Base-by-base conservation (phyloP, 2,888 invertebrate species). In the Cataglyphis albicans region DNA sequence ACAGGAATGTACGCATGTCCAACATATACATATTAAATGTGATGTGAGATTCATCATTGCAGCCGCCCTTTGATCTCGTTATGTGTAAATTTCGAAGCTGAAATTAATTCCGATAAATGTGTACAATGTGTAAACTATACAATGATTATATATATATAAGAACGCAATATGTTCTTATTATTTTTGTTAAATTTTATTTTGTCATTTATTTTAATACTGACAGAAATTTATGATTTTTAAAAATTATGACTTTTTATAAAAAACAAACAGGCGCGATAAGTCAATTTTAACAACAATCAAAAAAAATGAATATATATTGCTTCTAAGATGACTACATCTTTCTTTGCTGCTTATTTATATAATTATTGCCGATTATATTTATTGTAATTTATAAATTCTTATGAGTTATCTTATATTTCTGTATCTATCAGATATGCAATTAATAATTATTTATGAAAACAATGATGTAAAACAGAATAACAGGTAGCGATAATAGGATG, bases 51-150 rank as follows among this genome's bases (percentile, higher is more conserved):
- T 76, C 15, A 68, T 29, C 65, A 76, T n/a, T 12, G 7, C 25
- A 18, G 15, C 5, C 55, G 5, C 12, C 41, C n/a, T 67, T 68
- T 38, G 52, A 75, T 75, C 55, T 67, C 3, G 18, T 73, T 57
- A 38, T 52, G 7, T 15, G 32, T n/a, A 21, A 74, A 76, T 35
- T 52, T 75, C n/a, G 7, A 65, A 38, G 25, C 21, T n/a, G n/a
- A 52, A 52, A 52, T 10, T 52, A 6, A 64, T 63, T 63, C 18
- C 21, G 63, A 1, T 63, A 15, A 44, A 74, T 3, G 2, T 29
- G 38, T 21, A 29, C 1, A 21, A 52, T 18, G 9, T 29, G 29
- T 29, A 29, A 44, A 74, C 6, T 29, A 25, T 21, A 29, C 1
- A 21, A 52, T 18, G 2, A 44, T 68, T 25, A 21, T 12, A n/a